Conservation (phyloP, 2,797 vertebrate genomes). For the Artibeus jamaicensis region DNA sequence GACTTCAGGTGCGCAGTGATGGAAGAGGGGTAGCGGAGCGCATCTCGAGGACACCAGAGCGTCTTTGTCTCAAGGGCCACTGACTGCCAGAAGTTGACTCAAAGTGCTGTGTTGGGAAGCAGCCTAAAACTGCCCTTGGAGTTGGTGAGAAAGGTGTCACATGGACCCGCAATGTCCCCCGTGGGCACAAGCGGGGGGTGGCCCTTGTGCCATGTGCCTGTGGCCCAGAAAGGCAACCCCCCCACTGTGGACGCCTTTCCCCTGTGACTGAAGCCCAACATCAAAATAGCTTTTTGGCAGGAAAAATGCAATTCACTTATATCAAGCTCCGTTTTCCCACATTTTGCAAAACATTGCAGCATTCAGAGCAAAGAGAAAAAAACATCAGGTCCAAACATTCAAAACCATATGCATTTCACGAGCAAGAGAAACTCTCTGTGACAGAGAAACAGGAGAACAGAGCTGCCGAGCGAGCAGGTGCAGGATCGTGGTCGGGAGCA, state of each 20-base stretch:
- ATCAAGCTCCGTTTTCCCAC: not conserved
- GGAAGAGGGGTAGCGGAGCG: not conserved
- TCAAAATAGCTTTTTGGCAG: not conserved
- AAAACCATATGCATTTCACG: not conserved
- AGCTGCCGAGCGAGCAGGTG: not conserved
- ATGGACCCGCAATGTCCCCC: fast-evolving
- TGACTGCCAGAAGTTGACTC: not conserved
- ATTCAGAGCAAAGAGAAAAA: slow-evolving; percentile 30
- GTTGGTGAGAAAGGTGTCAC: not conserved
- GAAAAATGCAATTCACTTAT: not conserved
- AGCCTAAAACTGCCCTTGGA: not conserved
- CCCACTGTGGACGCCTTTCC: not conserved
- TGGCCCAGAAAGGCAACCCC: not conserved
- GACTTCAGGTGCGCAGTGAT: not conserved
- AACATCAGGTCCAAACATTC: slow-evolving; percentile 40
- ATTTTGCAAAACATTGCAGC: slow-evolving; percentile 43
- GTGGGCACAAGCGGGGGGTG: not conserved
- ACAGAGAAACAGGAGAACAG: not conserved
- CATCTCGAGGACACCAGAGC: not conserved
- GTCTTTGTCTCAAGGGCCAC: not conserved
- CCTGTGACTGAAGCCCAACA: not conserved
- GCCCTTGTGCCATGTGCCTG: fast-evolving
- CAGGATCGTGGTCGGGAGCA: not conserved
- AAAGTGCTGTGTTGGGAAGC: not conserved
- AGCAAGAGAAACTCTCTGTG: not conserved